A percentile compares a stretch with the other conserved stretches of the same genome.
These are phyloP conservation scores for Prunella fulvescens DNA, from an alignment of 2,113 vertebrate species.

Conservation along the genomic window DNA sequence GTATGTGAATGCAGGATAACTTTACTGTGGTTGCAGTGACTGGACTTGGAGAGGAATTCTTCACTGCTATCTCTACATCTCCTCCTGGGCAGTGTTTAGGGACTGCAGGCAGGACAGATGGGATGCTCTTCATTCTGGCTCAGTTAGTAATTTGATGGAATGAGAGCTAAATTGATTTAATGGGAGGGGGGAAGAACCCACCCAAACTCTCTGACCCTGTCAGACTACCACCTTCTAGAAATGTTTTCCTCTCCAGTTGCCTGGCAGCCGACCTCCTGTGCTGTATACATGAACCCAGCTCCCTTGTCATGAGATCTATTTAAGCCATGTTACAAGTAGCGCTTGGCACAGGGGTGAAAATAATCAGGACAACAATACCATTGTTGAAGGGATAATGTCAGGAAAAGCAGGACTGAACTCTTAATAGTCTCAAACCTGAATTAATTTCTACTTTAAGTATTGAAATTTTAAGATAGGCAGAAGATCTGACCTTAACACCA, in stretches of 20 bases:
- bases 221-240: background rate
- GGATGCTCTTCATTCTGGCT: background rate
- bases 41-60: background rate
- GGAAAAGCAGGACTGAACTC: background rate
- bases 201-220: background rate
- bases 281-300: background rate
- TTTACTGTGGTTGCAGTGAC: background rate
- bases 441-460: background rate
- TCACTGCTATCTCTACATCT: background rate
- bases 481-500: background rate
- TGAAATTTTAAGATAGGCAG: background rate
- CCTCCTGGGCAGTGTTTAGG: background rate
- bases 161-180: background rate
- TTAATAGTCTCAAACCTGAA: slow-evolving; percentile 24
- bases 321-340: background rate
- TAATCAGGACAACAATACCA: background rate
- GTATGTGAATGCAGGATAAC: background rate
- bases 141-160: background rate
- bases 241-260: background rate
- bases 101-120: background rate
- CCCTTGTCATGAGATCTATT: background rate
- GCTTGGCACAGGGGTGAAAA: background rate
- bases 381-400: slow-evolving; percentile 5
- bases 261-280: background rate
- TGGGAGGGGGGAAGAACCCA: background rate